Evolutionary conservation across 2,113 vertebrate species (phyloP), one percentile per base, ranked within the genome.

Genomic region (Synodontis membranacea): DNA sequence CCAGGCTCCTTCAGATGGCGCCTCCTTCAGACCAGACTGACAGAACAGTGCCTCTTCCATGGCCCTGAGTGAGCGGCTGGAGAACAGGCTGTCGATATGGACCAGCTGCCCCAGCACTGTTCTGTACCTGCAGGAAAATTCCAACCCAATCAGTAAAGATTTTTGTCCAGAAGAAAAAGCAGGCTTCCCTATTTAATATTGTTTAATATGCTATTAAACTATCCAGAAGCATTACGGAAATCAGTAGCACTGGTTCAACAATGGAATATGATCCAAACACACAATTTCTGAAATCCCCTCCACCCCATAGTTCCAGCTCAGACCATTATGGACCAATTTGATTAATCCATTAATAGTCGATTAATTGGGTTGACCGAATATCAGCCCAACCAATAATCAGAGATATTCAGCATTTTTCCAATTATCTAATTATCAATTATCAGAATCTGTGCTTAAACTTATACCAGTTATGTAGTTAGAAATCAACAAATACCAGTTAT

Each of bases 11-110:
- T 86, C 87, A 62, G 84, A 66, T 23, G 42, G 37, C 2, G 87
- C 78, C 56, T 84, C 86, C 76, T 84, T 90, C 11, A 58, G 89
- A n/a, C 66, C 88, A 2, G 90, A 78, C 44, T 93, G 95, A 90
- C 96, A 96, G 89, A 96, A 96, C 62, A 96, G 64, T 0, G 90
- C 89, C 90, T 96, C 95, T 86, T 96, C 96, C 85, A 96, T 88
- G 70, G 92, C 92, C 48, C 92, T 93, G 64, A 96, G 56, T 37
- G 94, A 94, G 64, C 91, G 89, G 88, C 94, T 95, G 7, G 95
- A 94, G 90, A 96, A 95, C 86, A 96, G 82, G 60, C 37, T 25
- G 54, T 95, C 95, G 10, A 91, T 93, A 19, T 93, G 91, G 19
- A 95, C 62, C 44, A 88, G 90, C 86, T 95, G 93, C 58, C 93